phyloP scores from a whole-genome alignment of 2,113 vertebrate species.

The Sander vitreus region DNA sequence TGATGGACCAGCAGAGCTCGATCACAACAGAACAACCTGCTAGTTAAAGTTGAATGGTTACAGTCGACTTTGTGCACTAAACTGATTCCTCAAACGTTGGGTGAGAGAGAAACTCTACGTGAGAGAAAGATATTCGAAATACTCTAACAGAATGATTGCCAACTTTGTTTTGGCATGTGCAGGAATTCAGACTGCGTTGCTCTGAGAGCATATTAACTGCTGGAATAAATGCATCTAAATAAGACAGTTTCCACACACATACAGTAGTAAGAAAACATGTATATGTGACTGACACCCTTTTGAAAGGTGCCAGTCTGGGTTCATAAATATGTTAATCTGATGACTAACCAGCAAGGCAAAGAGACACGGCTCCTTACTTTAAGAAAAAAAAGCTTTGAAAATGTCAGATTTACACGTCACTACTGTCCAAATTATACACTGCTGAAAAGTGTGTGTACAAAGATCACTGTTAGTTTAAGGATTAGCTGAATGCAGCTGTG shows the following conservation, averaged over 20 bases:
- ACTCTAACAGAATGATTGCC: no score
- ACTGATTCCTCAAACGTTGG: not conserved
- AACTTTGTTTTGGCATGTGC: not conserved
- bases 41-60: slow-evolving; percentile 47
- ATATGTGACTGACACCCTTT: slow-evolving; percentile 3
- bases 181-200: not conserved
- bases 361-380: slow-evolving; percentile 11
- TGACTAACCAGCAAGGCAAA: slow-evolving; percentile 14
- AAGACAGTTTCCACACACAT: not conserved
- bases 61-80: slow-evolving; percentile 6
- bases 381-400: not conserved
- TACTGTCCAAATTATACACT: not conserved
- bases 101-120: no score
- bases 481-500: slow-evolving; percentile 62
- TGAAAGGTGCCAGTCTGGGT: not conserved
- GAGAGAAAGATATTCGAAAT: no score
- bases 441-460: slow-evolving; percentile 5
- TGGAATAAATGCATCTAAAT: not conserved
- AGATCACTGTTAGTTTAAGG: slow-evolving; percentile 52
- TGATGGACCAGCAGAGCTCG: slow-evolving; percentile 56
- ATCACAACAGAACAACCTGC: slow-evolving; percentile 48
- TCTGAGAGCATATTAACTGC: not conserved
- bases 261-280: not conserved
- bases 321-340: slow-evolving; percentile 35
- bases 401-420: not conserved